phyloP scores from a whole-genome alignment of 2,797 vertebrate species.

The Crenuchus spilurus region DNA sequence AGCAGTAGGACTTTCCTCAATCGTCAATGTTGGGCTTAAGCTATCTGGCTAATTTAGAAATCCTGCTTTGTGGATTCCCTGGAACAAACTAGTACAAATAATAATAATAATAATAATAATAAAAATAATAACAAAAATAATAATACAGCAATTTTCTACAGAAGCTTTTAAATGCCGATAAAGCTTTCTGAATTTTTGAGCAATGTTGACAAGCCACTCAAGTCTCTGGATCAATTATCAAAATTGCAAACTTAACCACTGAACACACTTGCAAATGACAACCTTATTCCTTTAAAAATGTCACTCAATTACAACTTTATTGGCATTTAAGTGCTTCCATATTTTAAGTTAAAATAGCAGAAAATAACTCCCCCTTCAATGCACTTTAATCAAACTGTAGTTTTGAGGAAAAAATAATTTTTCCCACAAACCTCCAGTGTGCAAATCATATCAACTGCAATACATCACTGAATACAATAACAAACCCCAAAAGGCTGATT shows the following conservation, averaged over 20 bases:
- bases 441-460: neutral
- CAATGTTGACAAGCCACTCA: neutral
- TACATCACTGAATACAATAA: constrained; percentile 15
- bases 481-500: constrained; percentile 25
- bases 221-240: neutral
- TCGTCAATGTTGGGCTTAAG: too few species aligned
- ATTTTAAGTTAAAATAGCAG: neutral
- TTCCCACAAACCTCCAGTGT: neutral
- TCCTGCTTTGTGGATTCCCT: too few species aligned
- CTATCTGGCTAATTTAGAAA: too few species aligned
- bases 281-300: neutral
- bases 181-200: neutral
- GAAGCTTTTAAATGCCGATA: constrained; percentile 5
- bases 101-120: too few species aligned
- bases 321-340: neutral
- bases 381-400: neutral
- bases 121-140: too few species aligned
- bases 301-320: neutral
- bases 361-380: constrained; percentile 5
- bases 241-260: neutral
- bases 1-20: too few species aligned
- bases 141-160: neutral
- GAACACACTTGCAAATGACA: neutral
- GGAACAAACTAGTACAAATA: too few species aligned
- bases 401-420: neutral